Conservation (phyloP, 2,113 vertebrate genomes). For the Hippocampus zosterae region DNA sequence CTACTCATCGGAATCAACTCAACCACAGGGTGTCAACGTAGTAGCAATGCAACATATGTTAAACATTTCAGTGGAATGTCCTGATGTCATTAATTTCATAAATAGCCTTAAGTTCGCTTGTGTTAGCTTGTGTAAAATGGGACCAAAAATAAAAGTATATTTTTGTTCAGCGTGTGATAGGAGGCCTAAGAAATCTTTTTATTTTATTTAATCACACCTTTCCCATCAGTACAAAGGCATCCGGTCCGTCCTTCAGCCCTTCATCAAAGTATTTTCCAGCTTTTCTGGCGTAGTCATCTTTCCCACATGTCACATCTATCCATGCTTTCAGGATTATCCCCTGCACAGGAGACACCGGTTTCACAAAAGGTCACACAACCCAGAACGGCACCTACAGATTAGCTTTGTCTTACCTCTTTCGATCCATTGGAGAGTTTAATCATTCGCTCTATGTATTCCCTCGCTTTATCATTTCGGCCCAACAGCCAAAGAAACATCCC, state of each 20-base stretch:
- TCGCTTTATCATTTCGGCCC: conserved; percentile 88
- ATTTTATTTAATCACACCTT: conserved; percentile 75
- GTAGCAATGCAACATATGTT: no score
- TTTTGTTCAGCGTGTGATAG: no score
- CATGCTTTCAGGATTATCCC: conserved; percentile 90
- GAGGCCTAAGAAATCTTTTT: background rate
- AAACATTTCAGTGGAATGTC: no score
- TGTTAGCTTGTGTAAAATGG: no score
- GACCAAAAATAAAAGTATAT: no score
- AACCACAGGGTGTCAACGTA: no score
- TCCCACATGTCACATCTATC: conserved; percentile 91
- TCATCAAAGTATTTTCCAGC: conserved; percentile 92
- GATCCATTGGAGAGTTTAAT: conserved; percentile 86
- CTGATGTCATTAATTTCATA: no score
- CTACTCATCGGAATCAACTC: background rate
- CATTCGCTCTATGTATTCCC: conserved; percentile 92
- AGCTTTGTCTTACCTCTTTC: conserved; percentile 77
- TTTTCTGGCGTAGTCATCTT: conserved; percentile 86
- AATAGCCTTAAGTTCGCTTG: no score
- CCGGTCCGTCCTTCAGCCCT: conserved; percentile 80
- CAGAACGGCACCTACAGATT: background rate
- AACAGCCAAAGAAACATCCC: conserved; percentile 91
- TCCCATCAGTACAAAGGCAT: conserved; percentile 91
- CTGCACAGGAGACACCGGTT: conserved; percentile 61
- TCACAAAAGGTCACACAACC: background rate